Evolutionary conservation across 2,888 invertebrate genomes (phyloP), one percentile per base, ranked within the genome.

Genomic region (Conistra vaccinii): DNA sequence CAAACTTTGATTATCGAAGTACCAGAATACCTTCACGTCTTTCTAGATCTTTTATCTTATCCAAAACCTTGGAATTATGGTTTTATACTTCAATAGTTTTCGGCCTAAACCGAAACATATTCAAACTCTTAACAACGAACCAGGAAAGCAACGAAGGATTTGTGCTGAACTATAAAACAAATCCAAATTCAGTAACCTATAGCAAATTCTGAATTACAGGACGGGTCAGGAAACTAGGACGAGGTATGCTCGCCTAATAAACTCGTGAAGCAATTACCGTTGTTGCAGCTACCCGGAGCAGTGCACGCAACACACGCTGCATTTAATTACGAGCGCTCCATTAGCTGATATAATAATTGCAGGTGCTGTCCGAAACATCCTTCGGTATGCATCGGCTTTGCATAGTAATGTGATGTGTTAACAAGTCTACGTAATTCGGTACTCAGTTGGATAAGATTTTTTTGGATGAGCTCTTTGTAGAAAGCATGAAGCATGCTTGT

Each of bases 291-390:
- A 58, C 62, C 57, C 58, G 55, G 53, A 53, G 78, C 23, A 29
- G 63, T 63, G 78, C 89, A 89, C 83, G 87, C 89, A 84, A 86
- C 77, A 55, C 69, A 68, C 65, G 69, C 74, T 86, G 80, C 81
- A 83, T 87, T 87, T 86, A 85, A 89, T 88, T 81, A 87, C 75
- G 58, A 78, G 76, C 83, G 88, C 87, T 78, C 83, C 83, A 85
- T 84, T 89, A 83, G 78, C 72, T 74, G 77, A 84, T 81, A 80
- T 78, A 78, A 85, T 78, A 86, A 81, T 80, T 86, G 78, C 79
- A 83, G 85, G 85, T 78, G 78, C 69, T 71, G 51, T 62, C 62
- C 42, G 69, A 73, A 83, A 78, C 74, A 75, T 75, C 80, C 70
- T 82, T 57, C 35, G 69, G 42, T 69, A 65, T 69, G 68, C 67